These are phyloP conservation scores for Chloebia gouldiae DNA, from an alignment of 2,113 vertebrate genomes.

Conservation along the genomic window DNA sequence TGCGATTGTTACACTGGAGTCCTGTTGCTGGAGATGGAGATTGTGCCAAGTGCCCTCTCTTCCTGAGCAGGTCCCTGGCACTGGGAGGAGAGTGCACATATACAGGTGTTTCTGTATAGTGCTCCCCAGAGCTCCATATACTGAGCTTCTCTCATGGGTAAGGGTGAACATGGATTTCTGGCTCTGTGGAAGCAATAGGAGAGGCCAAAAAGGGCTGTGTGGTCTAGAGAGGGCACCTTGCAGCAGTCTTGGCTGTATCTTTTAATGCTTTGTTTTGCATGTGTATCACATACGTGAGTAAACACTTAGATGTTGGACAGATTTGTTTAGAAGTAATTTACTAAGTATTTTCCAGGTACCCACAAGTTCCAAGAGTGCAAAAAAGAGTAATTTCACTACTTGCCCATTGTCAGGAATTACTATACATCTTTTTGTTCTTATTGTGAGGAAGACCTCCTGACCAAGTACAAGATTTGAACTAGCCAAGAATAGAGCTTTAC, in stretches of 20 bases:
- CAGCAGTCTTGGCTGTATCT: neutral
- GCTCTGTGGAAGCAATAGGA: neutral
- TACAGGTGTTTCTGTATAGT: neutral
- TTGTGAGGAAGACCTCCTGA: neutral
- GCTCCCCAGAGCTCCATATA: neutral
- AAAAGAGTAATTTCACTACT: neutral
- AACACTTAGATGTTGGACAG: neutral
- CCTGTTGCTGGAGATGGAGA: neutral
- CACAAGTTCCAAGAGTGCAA: neutral
- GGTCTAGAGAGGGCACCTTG: neutral
- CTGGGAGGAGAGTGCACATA: neutral
- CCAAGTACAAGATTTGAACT: constrained; percentile 20
- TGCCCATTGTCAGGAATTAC: neutral
- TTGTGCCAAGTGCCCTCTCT: rapidly evolving
- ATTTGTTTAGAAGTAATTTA: neutral
- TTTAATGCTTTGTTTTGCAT: neutral
- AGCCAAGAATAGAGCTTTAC: constrained; percentile 10
- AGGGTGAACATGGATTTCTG: neutral
- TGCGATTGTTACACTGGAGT: rapidly evolving
- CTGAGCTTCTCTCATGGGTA: neutral
- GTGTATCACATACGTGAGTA: neutral
- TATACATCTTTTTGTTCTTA: neutral
- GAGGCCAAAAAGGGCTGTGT: neutral
- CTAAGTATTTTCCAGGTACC: neutral
- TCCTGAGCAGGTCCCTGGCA: neutral